Conservation (phyloP, 2,113 vertebrate species). For the Hippocampus zosterae region DNA sequence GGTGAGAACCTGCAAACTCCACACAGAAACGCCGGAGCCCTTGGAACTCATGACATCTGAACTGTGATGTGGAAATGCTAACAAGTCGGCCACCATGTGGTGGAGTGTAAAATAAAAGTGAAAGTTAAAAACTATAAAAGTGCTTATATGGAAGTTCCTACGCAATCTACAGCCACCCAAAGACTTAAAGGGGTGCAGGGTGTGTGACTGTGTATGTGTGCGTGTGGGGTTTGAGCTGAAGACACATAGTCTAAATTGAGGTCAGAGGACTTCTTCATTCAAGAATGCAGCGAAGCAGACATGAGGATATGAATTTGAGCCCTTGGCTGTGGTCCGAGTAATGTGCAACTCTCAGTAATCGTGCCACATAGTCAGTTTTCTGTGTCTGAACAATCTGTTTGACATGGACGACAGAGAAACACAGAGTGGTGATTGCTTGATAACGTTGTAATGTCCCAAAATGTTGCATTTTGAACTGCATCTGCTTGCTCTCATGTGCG, state of each 20-base stretch:
- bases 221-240: not conserved
- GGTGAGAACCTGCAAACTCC: too few relatives aligned
- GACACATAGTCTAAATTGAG: constrained; percentile 3
- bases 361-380: not conserved
- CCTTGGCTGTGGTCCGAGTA: not conserved
- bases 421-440: not conserved
- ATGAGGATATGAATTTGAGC: constrained; percentile 6
- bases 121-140: not conserved
- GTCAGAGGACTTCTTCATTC: not conserved
- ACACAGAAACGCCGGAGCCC: too few relatives aligned
- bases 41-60: too few relatives aligned
- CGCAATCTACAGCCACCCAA: not conserved
- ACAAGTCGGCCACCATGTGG: too few relatives aligned
- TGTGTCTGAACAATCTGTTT: constrained; percentile 4
- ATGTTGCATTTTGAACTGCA: not conserved
- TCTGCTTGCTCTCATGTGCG: not conserved
- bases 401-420: not conserved
- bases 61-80: too few relatives aligned
- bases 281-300: constrained; percentile 2
- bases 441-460: not conserved
- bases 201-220: not conserved
- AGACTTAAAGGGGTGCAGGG: not conserved
- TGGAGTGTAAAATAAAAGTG: not conserved
- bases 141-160: not conserved
- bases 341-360: not conserved